Percentiles rank a stretch among this genome's conserved stretches.
phyloP scores from a whole-genome alignment of 2,797 vertebrate species.

The Hydrocynus forskahlii region DNA sequence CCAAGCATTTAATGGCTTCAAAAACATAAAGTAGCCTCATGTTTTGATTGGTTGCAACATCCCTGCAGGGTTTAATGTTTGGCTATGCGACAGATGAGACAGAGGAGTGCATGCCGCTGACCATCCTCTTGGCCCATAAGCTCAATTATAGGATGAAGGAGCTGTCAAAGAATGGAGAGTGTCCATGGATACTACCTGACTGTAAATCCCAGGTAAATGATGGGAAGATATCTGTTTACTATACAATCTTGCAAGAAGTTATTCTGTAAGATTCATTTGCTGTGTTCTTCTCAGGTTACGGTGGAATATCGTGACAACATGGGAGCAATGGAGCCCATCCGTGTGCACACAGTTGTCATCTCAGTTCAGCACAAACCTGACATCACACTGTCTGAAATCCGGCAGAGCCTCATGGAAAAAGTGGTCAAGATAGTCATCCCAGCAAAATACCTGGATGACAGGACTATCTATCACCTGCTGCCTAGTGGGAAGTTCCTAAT shows the following conservation, averaged over 20 bases:
- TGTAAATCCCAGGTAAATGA: constrained; percentile 94
- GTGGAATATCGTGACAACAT: constrained; percentile 94
- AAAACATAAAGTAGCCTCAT: background rate
- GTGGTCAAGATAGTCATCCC: constrained; percentile 92
- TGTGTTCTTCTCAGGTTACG: constrained; percentile 81
- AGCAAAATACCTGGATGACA: constrained; percentile 86
- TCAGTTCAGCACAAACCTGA: constrained; percentile 88
- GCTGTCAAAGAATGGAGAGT: constrained; percentile 70
- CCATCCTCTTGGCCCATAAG: constrained; percentile 92
- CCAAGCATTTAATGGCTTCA: too few relatives aligned
- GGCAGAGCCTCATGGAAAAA: constrained; percentile 90
- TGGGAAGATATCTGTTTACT: constrained; percentile 42
- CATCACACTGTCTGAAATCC: constrained; percentile 80
- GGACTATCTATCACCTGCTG: constrained; percentile 93
- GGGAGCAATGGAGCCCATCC: constrained; percentile 88
- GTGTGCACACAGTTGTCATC: constrained; percentile 93
- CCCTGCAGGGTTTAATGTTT: constrained; percentile 91
- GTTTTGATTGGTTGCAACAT: background rate
- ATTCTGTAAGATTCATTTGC: background rate
- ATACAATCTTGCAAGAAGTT: accelerated
- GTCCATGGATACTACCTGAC: constrained; percentile 83
- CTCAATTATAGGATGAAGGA: constrained; percentile 73
- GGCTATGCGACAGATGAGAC: constrained; percentile 96
- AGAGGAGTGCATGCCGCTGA: constrained; percentile 95
- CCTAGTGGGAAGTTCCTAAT: constrained; percentile 96